Conservation (phyloP, 2,888 invertebrate species). For the Oithona nana region DNA sequence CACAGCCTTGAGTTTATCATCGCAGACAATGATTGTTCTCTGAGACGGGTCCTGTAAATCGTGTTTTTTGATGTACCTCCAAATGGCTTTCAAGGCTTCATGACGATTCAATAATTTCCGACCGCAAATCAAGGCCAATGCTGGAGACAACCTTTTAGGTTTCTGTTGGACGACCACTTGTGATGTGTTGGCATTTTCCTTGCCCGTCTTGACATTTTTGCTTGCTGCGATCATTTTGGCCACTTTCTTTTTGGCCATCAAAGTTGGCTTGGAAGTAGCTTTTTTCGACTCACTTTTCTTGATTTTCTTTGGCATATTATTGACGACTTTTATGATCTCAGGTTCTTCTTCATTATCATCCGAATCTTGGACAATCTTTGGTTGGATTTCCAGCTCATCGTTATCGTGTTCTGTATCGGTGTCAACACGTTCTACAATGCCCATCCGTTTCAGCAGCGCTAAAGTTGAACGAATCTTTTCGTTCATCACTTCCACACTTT, state of each 20-base stretch:
- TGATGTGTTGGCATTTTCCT: background rate
- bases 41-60: background rate
- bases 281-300: background rate
- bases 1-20: background rate
- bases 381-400: background rate
- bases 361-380: too few species aligned
- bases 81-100: background rate
- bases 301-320: background rate
- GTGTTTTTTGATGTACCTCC: background rate
- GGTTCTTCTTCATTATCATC: too few species aligned
- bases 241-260: background rate
- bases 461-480: background rate
- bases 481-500: background rate
- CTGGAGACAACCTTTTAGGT: background rate
- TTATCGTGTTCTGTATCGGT: background rate
- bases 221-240: background rate
- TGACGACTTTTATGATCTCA: too few species aligned
- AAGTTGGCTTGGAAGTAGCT: background rate
- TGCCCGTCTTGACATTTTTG: background rate
- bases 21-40: background rate
- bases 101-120: background rate
- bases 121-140: background rate
- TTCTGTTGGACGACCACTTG: background rate
- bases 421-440: background rate
- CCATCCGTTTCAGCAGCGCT: background rate